Conservation (phyloP, 2,113 vertebrate genomes). For the Rhodinocichla rosea region DNA sequence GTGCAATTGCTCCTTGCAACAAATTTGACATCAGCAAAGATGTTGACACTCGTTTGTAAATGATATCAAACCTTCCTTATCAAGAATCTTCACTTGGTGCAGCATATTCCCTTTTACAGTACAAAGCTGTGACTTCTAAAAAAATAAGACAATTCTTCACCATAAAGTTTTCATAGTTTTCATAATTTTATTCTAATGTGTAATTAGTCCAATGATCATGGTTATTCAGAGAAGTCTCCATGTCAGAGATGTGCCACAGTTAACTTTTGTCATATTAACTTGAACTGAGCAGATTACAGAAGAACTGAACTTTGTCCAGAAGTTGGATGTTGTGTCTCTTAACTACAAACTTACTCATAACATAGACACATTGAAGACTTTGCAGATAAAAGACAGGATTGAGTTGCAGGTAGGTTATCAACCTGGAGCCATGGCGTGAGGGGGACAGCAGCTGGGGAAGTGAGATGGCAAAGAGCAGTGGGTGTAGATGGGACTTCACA, state of each 20-base stretch:
- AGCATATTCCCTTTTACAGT: background rate
- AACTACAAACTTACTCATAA: conserved; percentile 71
- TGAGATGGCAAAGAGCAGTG: background rate
- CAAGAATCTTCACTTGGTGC: background rate
- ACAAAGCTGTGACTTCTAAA: background rate
- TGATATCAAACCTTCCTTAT: background rate
- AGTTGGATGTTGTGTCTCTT: conserved; percentile 40
- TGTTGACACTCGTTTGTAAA: background rate
- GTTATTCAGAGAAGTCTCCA: background rate
- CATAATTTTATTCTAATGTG: background rate
- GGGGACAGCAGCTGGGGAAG: background rate
- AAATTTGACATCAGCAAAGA: background rate
- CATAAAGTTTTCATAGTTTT: background rate
- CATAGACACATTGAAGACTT: conserved; percentile 59
- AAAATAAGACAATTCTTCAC: background rate
- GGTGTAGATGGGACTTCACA: background rate
- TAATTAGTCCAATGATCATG: background rate
- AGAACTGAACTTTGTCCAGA: conserved; percentile 64
- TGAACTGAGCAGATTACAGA: conserved; percentile 67
- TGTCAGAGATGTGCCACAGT: background rate
- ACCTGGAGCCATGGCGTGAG: background rate
- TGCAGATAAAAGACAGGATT: conserved; percentile 66
- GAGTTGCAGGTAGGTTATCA: conserved; percentile 69
- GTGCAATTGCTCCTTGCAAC: background rate
- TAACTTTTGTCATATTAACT: background rate